Evolutionary conservation across 2,888 invertebrate genomes (phyloP).

Genomic region (Melinaea menophilus): DNA sequence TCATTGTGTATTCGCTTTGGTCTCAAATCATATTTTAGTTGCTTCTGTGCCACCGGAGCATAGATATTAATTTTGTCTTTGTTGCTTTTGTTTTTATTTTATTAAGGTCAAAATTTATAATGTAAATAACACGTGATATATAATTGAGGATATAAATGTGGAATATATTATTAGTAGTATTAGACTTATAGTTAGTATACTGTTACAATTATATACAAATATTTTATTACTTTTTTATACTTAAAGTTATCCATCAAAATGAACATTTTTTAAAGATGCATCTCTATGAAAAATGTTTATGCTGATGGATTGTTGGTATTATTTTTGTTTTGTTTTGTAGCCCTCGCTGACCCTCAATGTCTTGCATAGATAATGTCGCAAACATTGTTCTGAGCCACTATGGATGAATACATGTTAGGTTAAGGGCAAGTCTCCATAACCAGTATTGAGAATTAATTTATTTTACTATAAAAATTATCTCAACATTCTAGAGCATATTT

Average conservation of each 20-base stretch:
- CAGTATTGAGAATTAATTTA: no score
- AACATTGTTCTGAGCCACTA: conserved; percentile 43
- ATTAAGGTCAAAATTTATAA: conserved; percentile 7
- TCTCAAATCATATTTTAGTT: conserved; percentile 57
- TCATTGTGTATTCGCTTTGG: conserved; percentile 57
- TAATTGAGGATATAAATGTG: background rate
- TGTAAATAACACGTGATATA: background rate
- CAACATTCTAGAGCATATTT: no score
- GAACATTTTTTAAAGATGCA: no score
- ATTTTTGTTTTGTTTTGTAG: conserved; percentile 28
- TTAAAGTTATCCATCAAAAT: no score
- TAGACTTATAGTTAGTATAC: no score
- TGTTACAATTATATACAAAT: no score
- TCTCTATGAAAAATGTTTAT: background rate
- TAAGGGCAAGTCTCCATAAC: conserved; percentile 18
- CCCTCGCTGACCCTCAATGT: conserved; percentile 45
- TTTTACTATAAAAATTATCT: no score
- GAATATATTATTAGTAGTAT: no score
- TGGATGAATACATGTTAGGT: conserved; percentile 37
- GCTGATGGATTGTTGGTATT: background rate
- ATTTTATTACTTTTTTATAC: no score
- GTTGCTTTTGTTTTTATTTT: conserved; percentile 19
- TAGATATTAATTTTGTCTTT: conserved; percentile 31
- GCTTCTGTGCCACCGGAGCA: conserved; percentile 33
- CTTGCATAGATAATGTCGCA: conserved; percentile 52